Evolutionary conservation across 2,113 vertebrate genomes (phyloP).

Genomic region (Jacana jacana): DNA sequence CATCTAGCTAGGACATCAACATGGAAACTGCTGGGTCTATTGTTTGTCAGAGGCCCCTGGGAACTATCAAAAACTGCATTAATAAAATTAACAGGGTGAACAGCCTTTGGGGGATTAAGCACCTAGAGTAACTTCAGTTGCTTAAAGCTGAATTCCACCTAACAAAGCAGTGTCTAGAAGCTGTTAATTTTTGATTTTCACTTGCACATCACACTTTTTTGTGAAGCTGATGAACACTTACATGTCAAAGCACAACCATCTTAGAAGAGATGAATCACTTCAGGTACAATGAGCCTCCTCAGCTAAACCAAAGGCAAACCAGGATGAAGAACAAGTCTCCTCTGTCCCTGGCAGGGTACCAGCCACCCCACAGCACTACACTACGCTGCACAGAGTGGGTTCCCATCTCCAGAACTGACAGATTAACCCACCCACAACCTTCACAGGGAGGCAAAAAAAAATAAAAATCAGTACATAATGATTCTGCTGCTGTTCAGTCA

Average conservation of each 20-base stretch:
- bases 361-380: background rate
- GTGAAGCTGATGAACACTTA: background rate
- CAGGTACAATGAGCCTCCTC: rapidly evolving
- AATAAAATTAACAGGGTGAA: background rate
- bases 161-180: background rate
- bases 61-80: background rate
- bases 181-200: background rate
- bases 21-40: background rate
- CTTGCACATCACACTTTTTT: rapidly evolving
- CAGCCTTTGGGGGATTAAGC: background rate
- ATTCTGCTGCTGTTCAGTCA: background rate
- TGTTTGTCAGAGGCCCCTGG: background rate
- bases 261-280: background rate
- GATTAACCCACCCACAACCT: background rate
- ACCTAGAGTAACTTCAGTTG: background rate
- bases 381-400: background rate
- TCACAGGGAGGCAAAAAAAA: background rate
- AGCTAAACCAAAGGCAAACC: background rate
- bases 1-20: background rate
- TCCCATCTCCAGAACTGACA: background rate
- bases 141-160: background rate
- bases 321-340: background rate
- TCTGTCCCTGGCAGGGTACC: background rate
- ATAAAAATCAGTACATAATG: background rate
- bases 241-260: background rate